A percentile compares a stretch with the other conserved stretches of the same genome.
These are phyloP conservation scores for Auanema freiburgensis DNA, from an alignment of 2,888 invertebrate species.

Conservation along the genomic window DNA sequence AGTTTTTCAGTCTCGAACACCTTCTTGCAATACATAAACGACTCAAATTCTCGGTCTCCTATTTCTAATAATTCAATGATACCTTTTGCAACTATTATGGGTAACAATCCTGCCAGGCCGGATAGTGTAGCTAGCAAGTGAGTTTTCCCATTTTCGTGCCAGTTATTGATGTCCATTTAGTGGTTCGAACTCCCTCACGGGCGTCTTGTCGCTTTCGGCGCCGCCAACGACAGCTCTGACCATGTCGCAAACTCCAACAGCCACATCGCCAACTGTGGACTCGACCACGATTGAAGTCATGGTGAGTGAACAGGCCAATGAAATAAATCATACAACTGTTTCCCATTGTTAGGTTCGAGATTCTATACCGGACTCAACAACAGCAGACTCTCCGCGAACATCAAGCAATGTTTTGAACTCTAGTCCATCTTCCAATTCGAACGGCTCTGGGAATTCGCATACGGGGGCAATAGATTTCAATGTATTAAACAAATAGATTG, in stretches of 20 bases:
- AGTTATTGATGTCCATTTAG: constrained; percentile 19
- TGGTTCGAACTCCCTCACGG: constrained; percentile 31
- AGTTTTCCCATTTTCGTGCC: neutral
- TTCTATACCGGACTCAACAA: constrained; percentile 28
- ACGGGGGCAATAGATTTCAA: too few relatives aligned
- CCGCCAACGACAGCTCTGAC: constrained; percentile 29
- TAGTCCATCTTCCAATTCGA: too few relatives aligned
- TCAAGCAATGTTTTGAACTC: neutral
- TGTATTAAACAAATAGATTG: too few relatives aligned
- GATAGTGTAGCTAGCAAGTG: constrained; percentile 40
- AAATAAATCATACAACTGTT: neutral
- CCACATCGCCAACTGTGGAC: constrained; percentile 28
- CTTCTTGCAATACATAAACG: constrained; percentile 46
- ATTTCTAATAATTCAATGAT: constrained; percentile 12
- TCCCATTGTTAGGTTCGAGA: constrained; percentile 25
- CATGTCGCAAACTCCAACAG: constrained; percentile 33
- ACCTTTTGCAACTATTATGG: constrained; percentile 20
- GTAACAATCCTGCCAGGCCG: constrained; percentile 22
- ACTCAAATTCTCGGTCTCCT: constrained; percentile 40
- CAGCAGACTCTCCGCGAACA: constrained; percentile 23
- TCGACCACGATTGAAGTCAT: constrained; percentile 20
- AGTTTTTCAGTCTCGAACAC: constrained; percentile 33
- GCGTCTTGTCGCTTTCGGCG: constrained; percentile 28
- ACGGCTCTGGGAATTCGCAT: too few relatives aligned
- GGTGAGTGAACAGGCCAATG: constrained; percentile 3